Evolutionary conservation across 2,797 vertebrate species (phyloP), one percentile per base, ranked within the genome.

Genomic region (Neosilurus mollespiculum): DNA sequence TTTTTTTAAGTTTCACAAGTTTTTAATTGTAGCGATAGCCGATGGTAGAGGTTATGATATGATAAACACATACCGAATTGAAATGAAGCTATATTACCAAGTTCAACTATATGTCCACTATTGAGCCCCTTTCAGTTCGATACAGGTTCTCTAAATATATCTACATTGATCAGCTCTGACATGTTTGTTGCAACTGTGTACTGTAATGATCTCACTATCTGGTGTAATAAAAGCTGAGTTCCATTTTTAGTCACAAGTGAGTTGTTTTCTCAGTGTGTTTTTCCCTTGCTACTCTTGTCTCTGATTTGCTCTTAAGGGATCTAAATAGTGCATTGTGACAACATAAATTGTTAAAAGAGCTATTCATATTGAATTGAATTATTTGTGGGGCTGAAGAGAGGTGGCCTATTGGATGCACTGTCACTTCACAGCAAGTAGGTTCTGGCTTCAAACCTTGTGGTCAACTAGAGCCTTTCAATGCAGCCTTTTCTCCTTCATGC

Each of bases 161-260:
- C 37, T 76, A 69, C 71, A 59, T 3, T 81, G 54, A 61, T 66
- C 16, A 26, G 16, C 20, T 71, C 77, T 77, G 59, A 73, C 65
- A 58, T 72, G 37, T 78, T 78, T 78, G 64, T n/a, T 78, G 7
- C 69, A 64, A 49, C 59, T 78, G 59, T 51, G 51, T 53, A 78
- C 43, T 64, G 37, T 78, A 78, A 78, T 18, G 37, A 78, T 65
- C n/a, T 15, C 15, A 53, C 14, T 18, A 18, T 51, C 15, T 15
- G 4, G 0, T 26, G 76, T 65, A 9, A 7, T 9, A 64, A n/a
- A 26, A 30, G 37, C 24, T n/a, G 3, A 14, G 22, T 65, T 78
- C 24, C 76, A 11, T 65, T 53, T 78, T 77, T 77, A 77, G 11
- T 61, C 20, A 37, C 5, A n/a, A 18, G 1, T 51, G 51, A 51